These are phyloP conservation scores for Plecotus auritus DNA, from an alignment of 2,113 vertebrate species.

Conservation along the genomic window DNA sequence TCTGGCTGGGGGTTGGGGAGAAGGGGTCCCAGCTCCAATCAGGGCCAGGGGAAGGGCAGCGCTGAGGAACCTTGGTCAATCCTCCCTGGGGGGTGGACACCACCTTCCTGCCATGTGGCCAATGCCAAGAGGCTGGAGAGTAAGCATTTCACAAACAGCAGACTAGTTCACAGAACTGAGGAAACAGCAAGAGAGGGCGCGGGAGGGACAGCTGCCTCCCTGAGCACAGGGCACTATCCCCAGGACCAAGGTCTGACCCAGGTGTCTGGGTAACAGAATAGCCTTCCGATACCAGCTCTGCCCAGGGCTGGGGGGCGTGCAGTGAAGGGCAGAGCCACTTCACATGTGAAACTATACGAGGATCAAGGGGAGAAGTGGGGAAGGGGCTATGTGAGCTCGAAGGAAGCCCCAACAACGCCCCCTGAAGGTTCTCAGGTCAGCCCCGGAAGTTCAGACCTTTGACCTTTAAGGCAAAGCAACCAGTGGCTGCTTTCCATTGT, in stretches of 20 bases:
- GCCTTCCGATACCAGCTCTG: neutral
- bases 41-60: neutral
- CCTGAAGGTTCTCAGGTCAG: neutral
- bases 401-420: neutral
- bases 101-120: neutral
- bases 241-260: neutral
- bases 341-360: neutral
- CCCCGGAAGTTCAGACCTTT: neutral
- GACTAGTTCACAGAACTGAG: neutral
- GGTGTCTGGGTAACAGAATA: neutral
- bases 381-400: neutral
- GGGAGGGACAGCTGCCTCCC: neutral
- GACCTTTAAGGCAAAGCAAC: neutral
- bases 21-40: neutral
- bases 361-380: neutral
- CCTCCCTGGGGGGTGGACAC: neutral
- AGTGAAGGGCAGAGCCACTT: neutral
- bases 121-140: neutral
- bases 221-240: neutral
- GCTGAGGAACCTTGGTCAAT: neutral
- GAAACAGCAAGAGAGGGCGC: no score
- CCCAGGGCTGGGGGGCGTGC: neutral
- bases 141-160: neutral
- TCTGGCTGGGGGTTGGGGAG: neutral
- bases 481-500: fast-evolving